Conservation (phyloP, 2,888 invertebrate species). For the Heliconius sara region DNA sequence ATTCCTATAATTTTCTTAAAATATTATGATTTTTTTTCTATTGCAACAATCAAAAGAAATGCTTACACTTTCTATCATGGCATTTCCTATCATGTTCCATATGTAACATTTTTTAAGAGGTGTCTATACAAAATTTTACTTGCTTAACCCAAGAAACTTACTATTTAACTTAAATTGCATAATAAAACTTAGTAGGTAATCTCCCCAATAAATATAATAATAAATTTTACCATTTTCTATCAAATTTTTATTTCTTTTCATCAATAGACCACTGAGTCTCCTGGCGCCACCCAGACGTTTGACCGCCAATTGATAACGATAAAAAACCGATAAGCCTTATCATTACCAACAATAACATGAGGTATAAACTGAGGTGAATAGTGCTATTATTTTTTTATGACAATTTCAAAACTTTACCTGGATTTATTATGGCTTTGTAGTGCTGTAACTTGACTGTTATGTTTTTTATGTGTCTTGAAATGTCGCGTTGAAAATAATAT, state of each 20-base stretch:
- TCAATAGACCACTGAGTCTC: slow-evolving; percentile 45
- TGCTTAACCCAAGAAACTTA: too few relatives aligned
- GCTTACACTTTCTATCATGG: too few relatives aligned
- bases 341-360: slow-evolving; percentile 53
- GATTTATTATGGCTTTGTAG: slow-evolving; percentile 7
- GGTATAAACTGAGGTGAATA: slow-evolving; percentile 38
- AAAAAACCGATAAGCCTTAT: slow-evolving; percentile 53
- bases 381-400: slow-evolving; percentile 30
- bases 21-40: too few relatives aligned
- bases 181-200: neutral
- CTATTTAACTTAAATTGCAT: neutral
- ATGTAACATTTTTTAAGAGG: too few relatives aligned
- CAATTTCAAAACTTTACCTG: slow-evolving; percentile 15
- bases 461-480: slow-evolving; percentile 9
- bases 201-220: neutral
- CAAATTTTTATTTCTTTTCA: neutral
- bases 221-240: neutral
- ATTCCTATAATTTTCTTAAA: too few relatives aligned
- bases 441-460: neutral
- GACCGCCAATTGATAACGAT: slow-evolving; percentile 60
- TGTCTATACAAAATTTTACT: too few relatives aligned
- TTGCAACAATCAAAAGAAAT: too few relatives aligned
- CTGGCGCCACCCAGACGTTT: slow-evolving; percentile 67
- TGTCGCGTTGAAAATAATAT: neutral
- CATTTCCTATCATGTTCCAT: too few relatives aligned